phyloP scores from a whole-genome alignment of 1,140 invertebrate species.

The Hydropsyche tenuis region DNA sequence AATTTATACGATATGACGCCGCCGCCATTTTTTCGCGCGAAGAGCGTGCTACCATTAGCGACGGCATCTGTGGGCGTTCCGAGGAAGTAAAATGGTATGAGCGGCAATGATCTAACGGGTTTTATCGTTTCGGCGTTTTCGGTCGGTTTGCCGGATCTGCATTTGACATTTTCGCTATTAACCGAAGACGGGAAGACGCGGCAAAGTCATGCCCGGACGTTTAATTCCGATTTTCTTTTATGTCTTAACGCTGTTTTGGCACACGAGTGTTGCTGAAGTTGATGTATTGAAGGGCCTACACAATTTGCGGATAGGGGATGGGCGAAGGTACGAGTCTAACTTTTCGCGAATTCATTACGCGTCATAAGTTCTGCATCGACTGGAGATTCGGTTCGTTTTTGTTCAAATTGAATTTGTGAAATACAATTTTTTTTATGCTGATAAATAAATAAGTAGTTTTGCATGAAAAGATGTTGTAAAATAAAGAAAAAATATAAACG shows the following conservation, averaged over 20 bases:
- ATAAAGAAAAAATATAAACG: too few relatives aligned
- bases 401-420: too few relatives aligned
- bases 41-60: neutral
- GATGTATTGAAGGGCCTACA: slow-evolving; percentile 30
- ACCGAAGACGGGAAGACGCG: slow-evolving; percentile 24
- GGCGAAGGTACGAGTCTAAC: too few relatives aligned
- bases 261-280: slow-evolving; percentile 35
- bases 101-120: slow-evolving; percentile 3
- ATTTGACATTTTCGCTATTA: slow-evolving; percentile 39
- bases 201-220: slow-evolving; percentile 37
- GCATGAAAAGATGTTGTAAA: too few relatives aligned
- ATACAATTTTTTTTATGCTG: too few relatives aligned
- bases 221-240: slow-evolving; percentile 41
- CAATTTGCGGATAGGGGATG: neutral
- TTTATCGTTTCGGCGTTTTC: too few relatives aligned
- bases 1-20: slow-evolving; percentile 60
- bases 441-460: too few relatives aligned
- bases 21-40: slow-evolving; percentile 38
- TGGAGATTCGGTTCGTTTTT: too few relatives aligned
- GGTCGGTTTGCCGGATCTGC: neutral
- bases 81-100: neutral
- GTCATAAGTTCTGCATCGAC: too few relatives aligned
- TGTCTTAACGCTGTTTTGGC: slow-evolving; percentile 35
- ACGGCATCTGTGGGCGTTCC: neutral
- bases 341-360: too few relatives aligned